phyloP scores from a whole-genome alignment of 92 coral and sea anemone species.

The Muricea muricata region DNA sequence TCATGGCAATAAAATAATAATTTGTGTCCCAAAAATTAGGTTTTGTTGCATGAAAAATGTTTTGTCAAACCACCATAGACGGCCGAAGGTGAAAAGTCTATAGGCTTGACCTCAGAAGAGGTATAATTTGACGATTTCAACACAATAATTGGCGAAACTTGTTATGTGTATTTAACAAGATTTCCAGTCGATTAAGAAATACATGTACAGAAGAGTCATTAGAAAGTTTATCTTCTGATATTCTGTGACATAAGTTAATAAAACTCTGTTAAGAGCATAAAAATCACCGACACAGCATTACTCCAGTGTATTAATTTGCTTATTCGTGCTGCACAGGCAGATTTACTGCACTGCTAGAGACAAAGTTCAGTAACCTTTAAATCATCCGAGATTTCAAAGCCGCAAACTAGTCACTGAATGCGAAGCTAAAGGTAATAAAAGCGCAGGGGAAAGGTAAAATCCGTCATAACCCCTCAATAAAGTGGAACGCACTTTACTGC shows the following conservation, averaged over 20 bases:
- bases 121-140: no score
- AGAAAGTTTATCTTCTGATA: neutral
- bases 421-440: conserved; percentile 44
- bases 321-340: neutral
- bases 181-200: no score
- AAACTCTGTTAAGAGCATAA: neutral
- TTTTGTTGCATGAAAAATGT: no score
- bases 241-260: neutral
- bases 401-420: conserved; percentile 46
- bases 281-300: neutral
- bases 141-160: no score
- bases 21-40: no score
- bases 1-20: no score
- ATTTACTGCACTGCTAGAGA: no score
- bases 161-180: no score
- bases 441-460: conserved; percentile 35
- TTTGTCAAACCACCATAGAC: no score
- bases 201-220: neutral
- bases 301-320: neutral
- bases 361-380: neutral
- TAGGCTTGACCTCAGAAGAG: no score
- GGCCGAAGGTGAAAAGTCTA: no score
- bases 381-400: conserved; percentile 47
- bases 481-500: neutral
- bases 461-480: conserved; percentile 26